Evolutionary conservation across 2,888 invertebrate species (phyloP).

Genomic region (Hypsopygia costalis): DNA sequence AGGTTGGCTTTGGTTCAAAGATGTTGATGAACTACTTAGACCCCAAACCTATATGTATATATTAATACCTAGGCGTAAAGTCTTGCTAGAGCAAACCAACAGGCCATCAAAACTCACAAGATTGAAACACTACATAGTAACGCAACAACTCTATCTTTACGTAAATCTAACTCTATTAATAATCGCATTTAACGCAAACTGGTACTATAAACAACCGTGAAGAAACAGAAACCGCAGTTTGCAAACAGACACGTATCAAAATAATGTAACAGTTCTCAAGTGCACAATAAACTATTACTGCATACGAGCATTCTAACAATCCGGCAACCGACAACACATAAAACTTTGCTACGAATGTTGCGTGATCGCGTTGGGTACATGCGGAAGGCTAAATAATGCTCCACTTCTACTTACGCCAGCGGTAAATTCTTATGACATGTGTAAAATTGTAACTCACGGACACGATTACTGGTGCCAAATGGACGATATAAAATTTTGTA

Average conservation of each 20-base stretch:
- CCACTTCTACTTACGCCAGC: constrained; percentile 22
- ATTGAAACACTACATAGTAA: no score
- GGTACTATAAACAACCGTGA: not conserved
- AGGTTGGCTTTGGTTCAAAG: no score
- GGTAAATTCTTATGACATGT: not conserved
- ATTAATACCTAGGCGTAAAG: no score
- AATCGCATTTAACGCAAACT: not conserved
- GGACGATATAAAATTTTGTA: no score
- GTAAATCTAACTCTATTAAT: not conserved
- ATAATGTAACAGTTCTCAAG: constrained; percentile 22
- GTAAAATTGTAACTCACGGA: constrained; percentile 1
- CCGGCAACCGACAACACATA: constrained; percentile 9
- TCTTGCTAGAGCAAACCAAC: no score
- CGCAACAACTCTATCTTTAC: not conserved
- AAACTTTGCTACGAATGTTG: constrained; percentile 23
- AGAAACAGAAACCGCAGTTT: constrained; percentile 1
- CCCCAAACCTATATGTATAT: no score
- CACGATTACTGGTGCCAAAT: no score
- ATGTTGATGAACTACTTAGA: no score
- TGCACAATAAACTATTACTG: constrained; percentile 19
- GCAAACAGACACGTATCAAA: constrained; percentile 4
- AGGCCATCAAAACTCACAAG: no score
- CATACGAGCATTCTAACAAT: constrained; percentile 18
- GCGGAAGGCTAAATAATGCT: constrained; percentile 38
- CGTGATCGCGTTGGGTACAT: constrained; percentile 31